Base-by-base conservation (phyloP, 1,140 invertebrate species). In the Bombus waltoni region DNA sequence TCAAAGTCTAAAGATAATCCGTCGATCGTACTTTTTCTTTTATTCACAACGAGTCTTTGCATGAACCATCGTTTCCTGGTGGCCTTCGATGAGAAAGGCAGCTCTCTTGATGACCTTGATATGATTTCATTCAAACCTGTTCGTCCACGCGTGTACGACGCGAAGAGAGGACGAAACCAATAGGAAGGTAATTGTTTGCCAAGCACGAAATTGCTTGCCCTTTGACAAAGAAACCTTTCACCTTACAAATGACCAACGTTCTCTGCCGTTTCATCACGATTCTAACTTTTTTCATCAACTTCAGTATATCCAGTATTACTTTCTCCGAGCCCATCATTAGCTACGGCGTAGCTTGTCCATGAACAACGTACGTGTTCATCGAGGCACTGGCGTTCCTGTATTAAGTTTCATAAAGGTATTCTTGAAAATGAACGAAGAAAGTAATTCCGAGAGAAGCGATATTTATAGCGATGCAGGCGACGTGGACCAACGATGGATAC, bases 41-140 rank as follows among this genome's bases (percentile, higher is more conserved):
- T 65, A 81, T 22, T 71, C 66, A 32, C 5, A 42, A 68, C 59
- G 42, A 73, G 79, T 40, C 78, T 87, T 88, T 80, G 77, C 77
- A 76, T 78, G 68, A 91, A 87, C 72, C 72, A 75, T 70, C 84
- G 65, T 90, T 91, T 91, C 83, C 86, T 87, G 82, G 28, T 85
- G 86, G 74, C 90, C 86, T 91, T 91, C 84, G 80, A 72, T 53
- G 85, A 77, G 88, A 88, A 91, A 91, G 81, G 88, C 53, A 38
- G 71, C n/a, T 71, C 53, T 78, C 75, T 68, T 25, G 62, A 78
- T 65, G 82, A 85, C 87, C 90, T 91, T 90, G 89, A 87, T 91
- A 89, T 84, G 76, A 82, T 74, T 87, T 87, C 90, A 89, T 90
- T 84, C 83, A 88, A 87, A 90, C 89, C 86, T 83, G 89, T 86